A percentile compares a stretch with the other conserved stretches of the same genome.
phyloP scores from a whole-genome alignment of 2,888 invertebrate genomes.

The Cephalotes varians region DNA sequence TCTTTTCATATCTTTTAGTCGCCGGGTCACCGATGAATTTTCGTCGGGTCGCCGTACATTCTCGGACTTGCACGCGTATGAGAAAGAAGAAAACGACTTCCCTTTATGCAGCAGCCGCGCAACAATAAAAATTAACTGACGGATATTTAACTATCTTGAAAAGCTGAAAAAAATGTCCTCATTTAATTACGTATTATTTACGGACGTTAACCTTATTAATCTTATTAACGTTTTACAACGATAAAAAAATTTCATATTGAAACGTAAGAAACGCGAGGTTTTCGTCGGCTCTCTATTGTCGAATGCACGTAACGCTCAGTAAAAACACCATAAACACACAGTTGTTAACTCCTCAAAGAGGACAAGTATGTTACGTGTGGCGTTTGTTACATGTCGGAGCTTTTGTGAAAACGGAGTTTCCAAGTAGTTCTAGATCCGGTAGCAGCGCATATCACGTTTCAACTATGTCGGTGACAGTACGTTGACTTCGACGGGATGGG shows the following conservation, averaged over 20 bases:
- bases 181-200: neutral
- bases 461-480: constrained; percentile 44
- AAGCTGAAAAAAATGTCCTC: neutral
- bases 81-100: neutral
- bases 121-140: neutral
- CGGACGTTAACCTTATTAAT: neutral
- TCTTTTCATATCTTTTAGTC: constrained; percentile 61
- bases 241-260: neutral
- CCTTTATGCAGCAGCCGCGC: neutral
- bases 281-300: neutral
- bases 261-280: neutral
- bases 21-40: constrained; percentile 28
- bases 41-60: constrained; percentile 8
- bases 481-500: constrained; percentile 24
- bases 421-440: constrained; percentile 21
- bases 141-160: neutral
- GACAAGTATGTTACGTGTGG: constrained; percentile 2
- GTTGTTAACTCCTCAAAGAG: constrained; percentile 27
- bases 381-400: constrained; percentile 1
- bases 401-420: constrained; percentile 48
- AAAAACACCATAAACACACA: constrained; percentile 8
- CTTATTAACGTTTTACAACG: neutral
- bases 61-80: neutral
- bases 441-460: constrained; percentile 42
- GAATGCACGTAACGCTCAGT: neutral